Evolutionary conservation across 2,113 vertebrate species (phyloP), one percentile per base, ranked within the genome.

Genomic region (Pluvialis apricaria): DNA sequence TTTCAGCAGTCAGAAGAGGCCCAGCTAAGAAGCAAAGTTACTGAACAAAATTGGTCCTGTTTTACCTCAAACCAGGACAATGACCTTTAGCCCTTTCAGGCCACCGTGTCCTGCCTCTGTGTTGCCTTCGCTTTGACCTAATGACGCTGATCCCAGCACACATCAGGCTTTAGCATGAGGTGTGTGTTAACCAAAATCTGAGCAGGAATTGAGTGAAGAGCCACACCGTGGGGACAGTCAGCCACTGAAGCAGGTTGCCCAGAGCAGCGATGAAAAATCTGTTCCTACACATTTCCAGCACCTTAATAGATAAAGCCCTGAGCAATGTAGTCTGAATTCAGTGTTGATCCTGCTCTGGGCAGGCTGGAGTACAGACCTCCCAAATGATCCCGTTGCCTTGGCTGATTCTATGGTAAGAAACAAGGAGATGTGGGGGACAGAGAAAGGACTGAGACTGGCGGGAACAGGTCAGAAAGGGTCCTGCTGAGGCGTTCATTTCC

Each of bases 71-170:
- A 45, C 44, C 16, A 45, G 44, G 44, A 45, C 44, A 42, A 42
- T 42, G 15, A 34, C 34, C 18, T 83, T 58, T 26, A 66, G 36
- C 13, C 31, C 51, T 76, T 69, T 88, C 70, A 42, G 49, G 40
- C 15, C 61, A 54, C 45, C 1, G 0, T 71, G 36, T 36, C 1
- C 1, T 49, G 34, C 17, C 32, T 42, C 3, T 0, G 0, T 3
- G 8, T n/a, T 79, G 45, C 29, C 36, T 71, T 62, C 2, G 0
- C 31, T 71, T 79, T 80, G 18, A 69, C 44, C 20, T 5, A 52
- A 49, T 16, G 45, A 15, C 2, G 2, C n/a, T 51, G 25, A 51
- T 32, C 38, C n/a, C 32, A 55, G 24, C n/a, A 69, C 9, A 22
- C 5, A 36, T 38, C 26, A 52, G 38, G 28, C n/a, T 11, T 65